Evolutionary conservation across 2,888 invertebrate genomes (phyloP), one percentile per base, ranked within the genome.

Genomic region (Polydesmus complanatus): DNA sequence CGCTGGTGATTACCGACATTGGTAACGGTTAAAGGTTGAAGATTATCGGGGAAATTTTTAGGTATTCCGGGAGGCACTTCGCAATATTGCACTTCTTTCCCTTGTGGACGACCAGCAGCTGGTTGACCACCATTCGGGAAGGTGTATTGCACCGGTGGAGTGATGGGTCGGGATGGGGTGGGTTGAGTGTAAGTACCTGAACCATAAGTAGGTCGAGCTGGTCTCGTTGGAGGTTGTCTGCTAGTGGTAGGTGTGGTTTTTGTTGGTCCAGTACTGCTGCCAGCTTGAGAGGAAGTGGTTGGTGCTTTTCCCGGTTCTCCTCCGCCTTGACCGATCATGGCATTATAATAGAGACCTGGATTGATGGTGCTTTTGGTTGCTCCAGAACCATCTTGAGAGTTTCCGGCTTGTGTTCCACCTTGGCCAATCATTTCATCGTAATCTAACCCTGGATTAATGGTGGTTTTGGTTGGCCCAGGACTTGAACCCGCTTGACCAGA

Each of bases 21-120:
- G 21, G 56, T 48, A n/a, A 61, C 57, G 11, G 51, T 55, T 22
- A 57, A 25, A 1, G 61, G 61, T 51, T 56, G 19, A 8, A 57
- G 37, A 27, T 56, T 56, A 18, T 56, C 53, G 22, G 61, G 61
- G n/a, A 61, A 61, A 5, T 22, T 23, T 21, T 21, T 47, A 23
- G 60, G 60, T 8, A 50, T 26, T 1, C 56, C 49, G 3, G 56
- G 56, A 25, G 25, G 5, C 22, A 23, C 5, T 56, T n/a, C 18
- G 18, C 56, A 56, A 23, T 23, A 56, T 26, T 3, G 48, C 23
- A 23, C 48, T 14, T 47, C 21, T 8, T 47, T 1, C 23, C 48
- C 48, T 14, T 37, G 37, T 37, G 37, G 37, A 8, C 8, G 14
- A 37, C 8, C 5, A 37, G 37, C 5, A 37, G 8, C 14, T 8